Conservation (phyloP, 2,113 vertebrate species). For the Crocuta crocuta region DNA sequence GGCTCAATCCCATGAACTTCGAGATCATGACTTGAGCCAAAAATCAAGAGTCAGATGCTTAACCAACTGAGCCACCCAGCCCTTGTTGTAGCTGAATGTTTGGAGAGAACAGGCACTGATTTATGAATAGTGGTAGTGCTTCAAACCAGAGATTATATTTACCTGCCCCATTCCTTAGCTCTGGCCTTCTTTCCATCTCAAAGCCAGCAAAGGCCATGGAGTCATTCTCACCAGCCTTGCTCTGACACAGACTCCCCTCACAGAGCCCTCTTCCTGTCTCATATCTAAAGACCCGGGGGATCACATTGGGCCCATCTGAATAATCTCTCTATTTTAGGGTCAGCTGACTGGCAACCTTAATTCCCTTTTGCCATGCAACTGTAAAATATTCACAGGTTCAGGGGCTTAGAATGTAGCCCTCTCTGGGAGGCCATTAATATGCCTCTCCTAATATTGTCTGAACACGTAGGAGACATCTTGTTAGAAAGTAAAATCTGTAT, state of each 20-base stretch:
- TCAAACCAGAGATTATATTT: background rate
- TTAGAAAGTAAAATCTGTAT: slow-evolving; percentile 1
- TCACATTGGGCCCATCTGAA: background rate
- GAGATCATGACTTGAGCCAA: too few relatives aligned
- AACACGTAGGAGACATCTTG: background rate
- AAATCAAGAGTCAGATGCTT: too few relatives aligned
- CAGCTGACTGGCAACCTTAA: background rate
- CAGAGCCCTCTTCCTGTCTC: background rate
- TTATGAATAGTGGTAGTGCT: too few relatives aligned
- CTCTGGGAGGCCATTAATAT: background rate
- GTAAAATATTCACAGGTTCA: background rate
- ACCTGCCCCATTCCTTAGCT: background rate
- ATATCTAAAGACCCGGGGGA: background rate
- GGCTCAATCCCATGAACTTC: too few relatives aligned
- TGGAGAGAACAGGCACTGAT: background rate
- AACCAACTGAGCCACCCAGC: too few relatives aligned
- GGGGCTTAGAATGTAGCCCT: background rate
- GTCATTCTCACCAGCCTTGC: background rate
- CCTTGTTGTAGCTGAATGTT: background rate
- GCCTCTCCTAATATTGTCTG: background rate
- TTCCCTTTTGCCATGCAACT: background rate
- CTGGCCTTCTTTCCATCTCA: background rate
- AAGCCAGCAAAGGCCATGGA: background rate
- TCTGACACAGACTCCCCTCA: background rate
- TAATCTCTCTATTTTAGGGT: background rate